A percentile compares a stretch with the other conserved stretches of the same genome.
These are phyloP conservation scores for Podotricha telesiphe DNA, from an alignment of 2,888 invertebrate genomes.

Conservation along the genomic window DNA sequence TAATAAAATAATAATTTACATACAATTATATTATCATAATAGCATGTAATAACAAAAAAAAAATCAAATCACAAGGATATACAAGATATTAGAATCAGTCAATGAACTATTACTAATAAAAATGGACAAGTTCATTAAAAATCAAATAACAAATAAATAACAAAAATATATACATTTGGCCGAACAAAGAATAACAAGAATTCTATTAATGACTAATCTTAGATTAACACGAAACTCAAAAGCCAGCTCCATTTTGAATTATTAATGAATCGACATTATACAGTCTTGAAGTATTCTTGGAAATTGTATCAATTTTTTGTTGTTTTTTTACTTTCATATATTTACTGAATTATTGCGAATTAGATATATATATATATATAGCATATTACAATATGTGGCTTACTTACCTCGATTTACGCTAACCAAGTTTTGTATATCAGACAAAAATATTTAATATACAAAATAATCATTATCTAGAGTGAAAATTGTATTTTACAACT, in stretches of 20 bases:
- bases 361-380: no score
- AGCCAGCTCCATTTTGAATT: slow-evolving; percentile 40
- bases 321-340: slow-evolving; percentile 24
- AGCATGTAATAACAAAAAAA: slow-evolving; percentile 27
- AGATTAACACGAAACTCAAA: slow-evolving; percentile 54
- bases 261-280: slow-evolving; percentile 72
- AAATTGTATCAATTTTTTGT: slow-evolving; percentile 64
- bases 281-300: slow-evolving; percentile 61
- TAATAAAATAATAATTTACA: slow-evolving; percentile 24
- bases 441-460: no score
- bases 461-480: no score
- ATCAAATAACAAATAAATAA: slow-evolving; percentile 51
- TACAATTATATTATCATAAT: slow-evolving; percentile 25
- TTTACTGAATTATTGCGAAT: background rate
- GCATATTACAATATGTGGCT: no score
- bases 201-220: slow-evolving; percentile 71
- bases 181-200: slow-evolving; percentile 62
- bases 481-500: no score
- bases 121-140: slow-evolving; percentile 37
- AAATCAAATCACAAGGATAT: slow-evolving; percentile 30
- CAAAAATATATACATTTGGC: slow-evolving; percentile 45
- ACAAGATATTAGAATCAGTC: slow-evolving; percentile 34
- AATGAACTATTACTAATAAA: slow-evolving; percentile 31
- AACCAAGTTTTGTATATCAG: no score
- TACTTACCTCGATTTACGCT: no score